Evolutionary conservation across 2,113 vertebrate species (phyloP).

Genomic region (Tonatia bakeri): DNA sequence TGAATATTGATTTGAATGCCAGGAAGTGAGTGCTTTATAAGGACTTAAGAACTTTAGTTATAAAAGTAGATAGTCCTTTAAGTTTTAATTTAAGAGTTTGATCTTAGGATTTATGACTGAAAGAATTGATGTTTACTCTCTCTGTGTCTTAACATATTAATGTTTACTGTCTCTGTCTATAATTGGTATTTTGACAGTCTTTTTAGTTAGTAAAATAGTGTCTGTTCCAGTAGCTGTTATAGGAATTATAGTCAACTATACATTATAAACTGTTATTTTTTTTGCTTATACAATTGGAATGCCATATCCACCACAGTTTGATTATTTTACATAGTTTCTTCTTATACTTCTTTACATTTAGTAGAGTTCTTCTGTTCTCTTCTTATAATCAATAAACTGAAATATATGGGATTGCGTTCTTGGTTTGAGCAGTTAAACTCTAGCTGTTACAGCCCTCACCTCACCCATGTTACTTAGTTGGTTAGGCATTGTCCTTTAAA

Average conservation of each 20-base stretch:
- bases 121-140: not conserved
- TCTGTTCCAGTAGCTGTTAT: not conserved
- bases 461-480: too few relatives aligned
- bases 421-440: not conserved
- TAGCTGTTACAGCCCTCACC: not conserved
- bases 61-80: not conserved
- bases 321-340: slow-evolving; percentile 5
- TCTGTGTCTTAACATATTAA: not conserved
- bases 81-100: not conserved
- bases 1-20: slow-evolving; percentile 27
- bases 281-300: not conserved
- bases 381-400: not conserved
- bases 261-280: not conserved
- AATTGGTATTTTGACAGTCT: not conserved
- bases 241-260: not conserved
- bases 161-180: not conserved
- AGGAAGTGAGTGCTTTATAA: not conserved
- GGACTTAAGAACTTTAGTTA: slow-evolving; percentile 1
- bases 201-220: not conserved
- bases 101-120: not conserved
- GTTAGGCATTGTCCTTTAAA: too few relatives aligned
- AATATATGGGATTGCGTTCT: not conserved
- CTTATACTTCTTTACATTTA: not conserved
- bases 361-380: not conserved
- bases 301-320: not conserved